Percentiles rank a stretch among this genome's conserved stretches.
phyloP scores from a whole-genome alignment of 2,113 vertebrate genomes.

The Zootoca vivipara region DNA sequence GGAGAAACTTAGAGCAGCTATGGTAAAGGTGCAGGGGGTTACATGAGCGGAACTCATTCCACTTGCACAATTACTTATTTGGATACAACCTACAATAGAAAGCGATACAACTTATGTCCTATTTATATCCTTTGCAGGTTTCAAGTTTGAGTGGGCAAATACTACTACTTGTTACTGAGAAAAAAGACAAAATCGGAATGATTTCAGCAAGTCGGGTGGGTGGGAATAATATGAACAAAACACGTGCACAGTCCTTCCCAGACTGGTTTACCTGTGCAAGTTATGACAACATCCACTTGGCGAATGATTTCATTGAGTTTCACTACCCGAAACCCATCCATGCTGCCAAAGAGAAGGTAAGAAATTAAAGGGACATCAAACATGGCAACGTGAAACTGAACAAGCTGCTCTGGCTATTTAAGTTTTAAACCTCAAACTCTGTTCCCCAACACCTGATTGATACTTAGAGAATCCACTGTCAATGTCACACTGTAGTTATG shows the following conservation, averaged over 20 bases:
- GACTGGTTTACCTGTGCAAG: conserved; percentile 89
- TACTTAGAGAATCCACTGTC: background rate
- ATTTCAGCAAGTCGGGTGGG: background rate
- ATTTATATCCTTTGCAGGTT: too few species aligned
- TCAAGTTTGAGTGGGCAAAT: background rate
- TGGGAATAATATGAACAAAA: background rate
- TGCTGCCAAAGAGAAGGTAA: conserved; percentile 78
- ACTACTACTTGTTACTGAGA: background rate
- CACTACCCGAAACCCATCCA: conserved; percentile 97
- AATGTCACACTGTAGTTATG: background rate
- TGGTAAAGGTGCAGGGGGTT: too few species aligned
- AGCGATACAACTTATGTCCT: too few species aligned
- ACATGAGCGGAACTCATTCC: too few species aligned
- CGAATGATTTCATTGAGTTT: conserved; percentile 97
- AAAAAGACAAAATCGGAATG: background rate
- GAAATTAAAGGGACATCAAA: conserved; percentile 24
- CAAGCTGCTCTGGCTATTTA: background rate
- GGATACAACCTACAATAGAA: too few species aligned
- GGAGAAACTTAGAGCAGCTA: too few species aligned
- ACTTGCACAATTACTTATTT: too few species aligned
- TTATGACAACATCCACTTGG: conserved; percentile 97
- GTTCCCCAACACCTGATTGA: background rate
- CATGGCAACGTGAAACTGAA: background rate
- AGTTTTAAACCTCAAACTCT: background rate
- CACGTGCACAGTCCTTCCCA: background rate